These are phyloP conservation scores for Shinisaurus crocodilurus DNA, from an alignment of 2,113 vertebrate species.

Conservation along the genomic window DNA sequence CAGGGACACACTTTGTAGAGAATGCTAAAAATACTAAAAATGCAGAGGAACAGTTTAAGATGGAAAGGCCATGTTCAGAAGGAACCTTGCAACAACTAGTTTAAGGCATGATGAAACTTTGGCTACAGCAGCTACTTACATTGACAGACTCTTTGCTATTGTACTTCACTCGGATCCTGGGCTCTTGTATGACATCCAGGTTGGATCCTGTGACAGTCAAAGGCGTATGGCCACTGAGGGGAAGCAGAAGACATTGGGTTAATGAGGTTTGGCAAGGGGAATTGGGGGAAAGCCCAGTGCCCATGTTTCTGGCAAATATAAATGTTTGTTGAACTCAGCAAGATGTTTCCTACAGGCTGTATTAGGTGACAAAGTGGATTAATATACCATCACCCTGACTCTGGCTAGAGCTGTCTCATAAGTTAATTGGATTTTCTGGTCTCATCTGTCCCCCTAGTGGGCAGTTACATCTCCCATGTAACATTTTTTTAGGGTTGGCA, in stretches of 20 bases:
- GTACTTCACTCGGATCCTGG: slow-evolving; percentile 91
- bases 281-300: background rate
- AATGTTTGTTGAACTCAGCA: background rate
- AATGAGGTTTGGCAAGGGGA: slow-evolving; percentile 22
- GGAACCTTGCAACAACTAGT: background rate
- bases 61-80: background rate
- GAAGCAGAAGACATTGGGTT: slow-evolving; percentile 44
- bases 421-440: background rate
- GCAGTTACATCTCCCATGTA: slow-evolving; percentile 9
- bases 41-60: background rate
- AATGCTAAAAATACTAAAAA: background rate
- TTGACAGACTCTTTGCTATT: slow-evolving; percentile 93
- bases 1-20: background rate
- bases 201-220: slow-evolving; percentile 94
- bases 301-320: background rate
- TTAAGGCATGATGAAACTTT: background rate
- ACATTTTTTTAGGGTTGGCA: background rate
- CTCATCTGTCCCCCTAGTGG: slow-evolving; percentile 17
- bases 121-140: slow-evolving; percentile 78
- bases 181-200: slow-evolving; percentile 96
- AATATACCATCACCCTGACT: background rate
- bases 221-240: slow-evolving; percentile 91
- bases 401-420: background rate
- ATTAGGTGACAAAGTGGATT: background rate
- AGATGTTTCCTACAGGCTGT: slow-evolving; percentile 15